Evolutionary conservation across 2,888 invertebrate genomes (phyloP).

Genomic region (Lagria hirta): DNA sequence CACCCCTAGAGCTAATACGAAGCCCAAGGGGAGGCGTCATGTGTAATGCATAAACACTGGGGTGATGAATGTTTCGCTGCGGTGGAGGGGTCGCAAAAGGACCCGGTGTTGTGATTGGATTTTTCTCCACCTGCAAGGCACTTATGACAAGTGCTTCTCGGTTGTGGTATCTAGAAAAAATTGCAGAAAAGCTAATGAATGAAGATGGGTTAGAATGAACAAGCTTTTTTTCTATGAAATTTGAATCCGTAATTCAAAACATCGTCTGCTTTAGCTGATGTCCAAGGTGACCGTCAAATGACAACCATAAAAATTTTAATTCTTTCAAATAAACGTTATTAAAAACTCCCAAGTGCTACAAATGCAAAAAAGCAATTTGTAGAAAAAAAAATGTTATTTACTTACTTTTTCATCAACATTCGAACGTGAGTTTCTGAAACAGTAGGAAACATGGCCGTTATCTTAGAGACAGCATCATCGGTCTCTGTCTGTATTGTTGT

Average conservation of each 20-base stretch:
- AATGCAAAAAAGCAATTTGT: too few species aligned
- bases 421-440: constrained; percentile 87
- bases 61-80: constrained; percentile 58
- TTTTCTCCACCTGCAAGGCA: constrained; percentile 89
- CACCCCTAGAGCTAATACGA: constrained; percentile 42
- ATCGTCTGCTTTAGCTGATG: not conserved
- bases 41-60: constrained; percentile 56
- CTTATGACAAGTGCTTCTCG: constrained; percentile 91
- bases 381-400: too few species aligned
- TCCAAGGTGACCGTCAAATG: too few species aligned
- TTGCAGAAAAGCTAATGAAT: too few species aligned
- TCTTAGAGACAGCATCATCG: constrained; percentile 75
- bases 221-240: constrained; percentile 13
- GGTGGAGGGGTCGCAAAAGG: constrained; percentile 75
- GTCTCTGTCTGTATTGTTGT: constrained; percentile 63
- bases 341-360: too few species aligned
- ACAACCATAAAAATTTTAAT: not conserved
- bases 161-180: constrained; percentile 86
- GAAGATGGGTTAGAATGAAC: constrained; percentile 26
- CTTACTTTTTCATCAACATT: constrained; percentile 85
- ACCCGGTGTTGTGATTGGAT: constrained; percentile 86
- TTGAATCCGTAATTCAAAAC: constrained; percentile 5
- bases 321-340: not conserved
- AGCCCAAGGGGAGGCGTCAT: constrained; percentile 68
- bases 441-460: constrained; percentile 87